A percentile compares a stretch with the other conserved stretches of the same genome.
Conservation (phyloP, 92 coral and sea anemone species). For the Anthopleura xanthogrammica region DNA sequence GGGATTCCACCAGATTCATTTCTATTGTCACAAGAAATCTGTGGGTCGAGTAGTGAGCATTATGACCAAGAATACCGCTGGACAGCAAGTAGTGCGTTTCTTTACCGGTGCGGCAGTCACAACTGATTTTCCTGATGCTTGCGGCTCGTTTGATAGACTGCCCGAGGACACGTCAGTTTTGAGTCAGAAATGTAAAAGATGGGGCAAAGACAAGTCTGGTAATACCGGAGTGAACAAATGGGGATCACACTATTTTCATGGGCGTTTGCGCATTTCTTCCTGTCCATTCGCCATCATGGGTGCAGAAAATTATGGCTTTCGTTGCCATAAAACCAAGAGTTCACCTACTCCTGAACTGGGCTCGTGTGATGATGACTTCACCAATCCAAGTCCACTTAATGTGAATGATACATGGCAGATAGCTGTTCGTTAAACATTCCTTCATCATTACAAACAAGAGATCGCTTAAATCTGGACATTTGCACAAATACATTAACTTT, state of each 20-base stretch:
- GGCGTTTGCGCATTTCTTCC: not conserved
- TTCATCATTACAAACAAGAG: no score
- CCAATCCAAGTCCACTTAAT: not conserved
- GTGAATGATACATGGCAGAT: not conserved
- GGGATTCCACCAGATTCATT: constrained; percentile 17
- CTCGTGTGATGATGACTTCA: not conserved
- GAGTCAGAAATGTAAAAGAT: not conserved
- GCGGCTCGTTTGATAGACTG: constrained; percentile 5
- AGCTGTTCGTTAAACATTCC: not conserved
- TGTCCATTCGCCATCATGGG: not conserved
- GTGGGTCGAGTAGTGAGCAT: constrained; percentile 1
- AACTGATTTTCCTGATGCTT: constrained; percentile 6
- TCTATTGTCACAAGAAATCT: constrained; percentile 13
- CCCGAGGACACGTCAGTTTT: constrained; percentile 2
- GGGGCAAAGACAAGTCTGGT: not conserved
- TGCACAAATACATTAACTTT: no score
- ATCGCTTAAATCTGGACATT: no score
- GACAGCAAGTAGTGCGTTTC: constrained; percentile 9
- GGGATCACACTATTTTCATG: not conserved
- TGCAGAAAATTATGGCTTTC: not conserved
- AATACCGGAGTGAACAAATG: not conserved
- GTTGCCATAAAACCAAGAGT: no score
- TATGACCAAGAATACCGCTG: constrained; percentile 16
- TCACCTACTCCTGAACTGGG: not conserved
- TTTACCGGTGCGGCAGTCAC: not conserved